These are phyloP conservation scores for Thelaira solivaga DNA, from an alignment of 2,888 invertebrate species.

Conservation along the genomic window DNA sequence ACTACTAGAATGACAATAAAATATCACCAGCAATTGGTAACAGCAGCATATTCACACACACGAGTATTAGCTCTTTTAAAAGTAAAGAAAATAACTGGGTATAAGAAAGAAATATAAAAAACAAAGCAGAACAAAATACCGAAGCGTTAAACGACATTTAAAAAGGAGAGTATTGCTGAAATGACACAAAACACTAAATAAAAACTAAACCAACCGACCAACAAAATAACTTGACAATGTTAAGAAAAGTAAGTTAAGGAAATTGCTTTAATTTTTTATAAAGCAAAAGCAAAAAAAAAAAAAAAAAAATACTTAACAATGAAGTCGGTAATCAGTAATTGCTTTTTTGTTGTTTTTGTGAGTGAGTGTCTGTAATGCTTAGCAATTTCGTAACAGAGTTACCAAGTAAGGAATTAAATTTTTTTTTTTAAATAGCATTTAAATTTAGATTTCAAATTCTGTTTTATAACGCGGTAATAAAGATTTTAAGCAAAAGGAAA, in stretches of 20 bases:
- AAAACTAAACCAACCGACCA: conserved; percentile 4
- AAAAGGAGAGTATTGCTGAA: conserved; percentile 51
- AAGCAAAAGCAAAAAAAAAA: conserved; percentile 19
- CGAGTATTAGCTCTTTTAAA: conserved; percentile 22
- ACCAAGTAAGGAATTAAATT: neutral
- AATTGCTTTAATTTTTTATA: conserved; percentile 60
- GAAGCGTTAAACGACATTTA: conserved; percentile 46
- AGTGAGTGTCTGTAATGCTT: conserved; percentile 17
- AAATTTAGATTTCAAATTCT: neutral
- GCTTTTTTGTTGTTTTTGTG: conserved; percentile 22
- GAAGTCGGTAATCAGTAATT: conserved; percentile 60
- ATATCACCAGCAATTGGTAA: conserved; percentile 61
- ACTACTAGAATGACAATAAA: conserved; percentile 57
- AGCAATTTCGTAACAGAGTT: conserved; percentile 39
- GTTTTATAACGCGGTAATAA: too few species aligned
- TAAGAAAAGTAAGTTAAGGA: conserved; percentile 61
- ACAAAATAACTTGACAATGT: conserved; percentile 51
- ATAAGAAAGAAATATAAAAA: too few species aligned
- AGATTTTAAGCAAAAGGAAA: too few species aligned
- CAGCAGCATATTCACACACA: conserved; percentile 53
- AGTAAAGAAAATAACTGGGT: too few species aligned
- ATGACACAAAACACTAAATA: neutral
- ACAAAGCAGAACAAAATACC: conserved; percentile 25
- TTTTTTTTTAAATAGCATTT: too few species aligned
- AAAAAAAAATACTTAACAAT: conserved; percentile 18